These are phyloP conservation scores for Limulus polyphemus DNA, from an alignment of 2,888 invertebrate genomes.

Conservation along the genomic window DNA sequence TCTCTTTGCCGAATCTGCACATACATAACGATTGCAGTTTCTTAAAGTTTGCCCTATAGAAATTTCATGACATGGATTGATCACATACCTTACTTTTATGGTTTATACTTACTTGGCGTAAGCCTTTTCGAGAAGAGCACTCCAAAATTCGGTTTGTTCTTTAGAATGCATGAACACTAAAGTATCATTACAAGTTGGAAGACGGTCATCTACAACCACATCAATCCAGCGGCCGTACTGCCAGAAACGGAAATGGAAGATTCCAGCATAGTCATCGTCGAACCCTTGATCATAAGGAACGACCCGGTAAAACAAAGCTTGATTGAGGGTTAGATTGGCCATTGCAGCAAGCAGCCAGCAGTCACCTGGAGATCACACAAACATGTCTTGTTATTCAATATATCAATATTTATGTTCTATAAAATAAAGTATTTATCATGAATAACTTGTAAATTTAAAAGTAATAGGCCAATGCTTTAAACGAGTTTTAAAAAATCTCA, in stretches of 20 bases:
- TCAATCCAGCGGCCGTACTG: constrained; percentile 44
- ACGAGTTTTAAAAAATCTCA: too few relatives aligned
- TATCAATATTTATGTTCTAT: too few relatives aligned
- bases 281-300: constrained; percentile 94
- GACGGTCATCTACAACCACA: constrained; percentile 68
- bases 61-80: too few relatives aligned
- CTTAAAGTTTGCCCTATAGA: too few relatives aligned
- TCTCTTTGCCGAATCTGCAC: too few relatives aligned
- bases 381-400: too few relatives aligned
- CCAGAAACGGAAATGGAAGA: constrained; percentile 39
- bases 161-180: constrained; percentile 72
- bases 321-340: constrained; percentile 79
- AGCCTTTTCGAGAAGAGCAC: constrained; percentile 56
- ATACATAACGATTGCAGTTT: too few relatives aligned
- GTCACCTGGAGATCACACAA: constrained; percentile 48
- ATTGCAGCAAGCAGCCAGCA: constrained; percentile 94
- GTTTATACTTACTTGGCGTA: constrained; percentile 41
- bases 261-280: constrained; percentile 70
- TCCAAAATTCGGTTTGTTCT: constrained; percentile 88
- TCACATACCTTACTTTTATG: too few relatives aligned
- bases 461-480: too few relatives aligned
- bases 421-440: too few relatives aligned
- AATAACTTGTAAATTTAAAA: too few relatives aligned
- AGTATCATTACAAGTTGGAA: constrained; percentile 72
- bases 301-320: constrained; percentile 79